Percentiles rank a stretch among this genome's conserved stretches.
phyloP scores from a whole-genome alignment of 2,113 vertebrate species.

The Cinclus mexicanus region DNA sequence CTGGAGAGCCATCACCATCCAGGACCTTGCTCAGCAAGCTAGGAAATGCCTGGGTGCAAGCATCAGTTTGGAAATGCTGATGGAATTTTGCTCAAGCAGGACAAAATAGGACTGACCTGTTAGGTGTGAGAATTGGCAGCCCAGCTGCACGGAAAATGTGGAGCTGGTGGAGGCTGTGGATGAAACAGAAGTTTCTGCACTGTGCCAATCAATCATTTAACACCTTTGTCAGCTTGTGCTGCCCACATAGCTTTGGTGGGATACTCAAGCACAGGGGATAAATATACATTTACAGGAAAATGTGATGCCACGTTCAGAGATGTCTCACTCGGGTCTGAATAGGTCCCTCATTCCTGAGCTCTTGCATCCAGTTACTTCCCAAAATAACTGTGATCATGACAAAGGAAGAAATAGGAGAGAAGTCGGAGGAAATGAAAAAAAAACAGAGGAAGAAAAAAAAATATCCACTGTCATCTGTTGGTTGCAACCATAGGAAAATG shows the following conservation, averaged over 20 bases:
- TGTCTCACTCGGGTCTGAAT: not conserved
- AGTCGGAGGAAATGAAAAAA: not conserved
- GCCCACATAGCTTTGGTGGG: not conserved
- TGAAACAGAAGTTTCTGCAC: not conserved
- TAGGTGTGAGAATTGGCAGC: constrained; percentile 67
- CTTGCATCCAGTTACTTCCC: not conserved
- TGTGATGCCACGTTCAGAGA: not conserved
- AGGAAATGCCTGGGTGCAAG: constrained; percentile 38
- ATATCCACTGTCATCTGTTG: accelerated
- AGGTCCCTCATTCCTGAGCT: not conserved
- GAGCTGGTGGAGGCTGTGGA: not conserved
- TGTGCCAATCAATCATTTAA: constrained; percentile 52
- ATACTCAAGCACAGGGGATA: not conserved
- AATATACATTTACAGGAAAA: constrained; percentile 51
- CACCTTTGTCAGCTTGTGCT: constrained; percentile 39
- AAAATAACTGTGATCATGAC: not conserved
- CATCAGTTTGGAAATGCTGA: constrained; percentile 17
- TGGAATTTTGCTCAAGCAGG: constrained; percentile 36
- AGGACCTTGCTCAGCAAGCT: not conserved
- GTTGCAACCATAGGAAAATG: not conserved
- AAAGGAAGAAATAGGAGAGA: not conserved
- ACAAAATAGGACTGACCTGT: not conserved
- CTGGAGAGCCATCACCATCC: not conserved
- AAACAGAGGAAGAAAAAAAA: not conserved
- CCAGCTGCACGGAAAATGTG: constrained; percentile 32